Evolutionary conservation across 2,797 vertebrate genomes (phyloP).

Genomic region (Choloepus didactylus): DNA sequence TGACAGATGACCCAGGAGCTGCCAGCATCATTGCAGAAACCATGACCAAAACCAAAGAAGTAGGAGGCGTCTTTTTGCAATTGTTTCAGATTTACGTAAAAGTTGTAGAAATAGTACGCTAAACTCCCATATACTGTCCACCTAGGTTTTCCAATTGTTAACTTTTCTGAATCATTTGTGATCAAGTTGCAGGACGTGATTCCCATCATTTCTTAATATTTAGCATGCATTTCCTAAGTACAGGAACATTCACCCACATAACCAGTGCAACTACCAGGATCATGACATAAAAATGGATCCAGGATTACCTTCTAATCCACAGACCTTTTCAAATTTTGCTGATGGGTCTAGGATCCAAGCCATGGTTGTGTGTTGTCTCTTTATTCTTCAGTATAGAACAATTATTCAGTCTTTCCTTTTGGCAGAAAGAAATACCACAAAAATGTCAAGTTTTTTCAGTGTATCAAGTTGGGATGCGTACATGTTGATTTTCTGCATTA

Average conservation of each 20-base stretch:
- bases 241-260: background rate
- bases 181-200: background rate
- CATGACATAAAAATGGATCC: background rate
- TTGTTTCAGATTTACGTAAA: background rate
- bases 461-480: background rate
- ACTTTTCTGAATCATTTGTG: background rate
- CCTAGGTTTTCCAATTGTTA: background rate
- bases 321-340: background rate
- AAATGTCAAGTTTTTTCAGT: background rate
- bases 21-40: conserved; percentile 99
- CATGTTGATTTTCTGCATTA: background rate
- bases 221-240: background rate
- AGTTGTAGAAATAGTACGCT: background rate
- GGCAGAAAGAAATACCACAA: background rate
- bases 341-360: background rate
- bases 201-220: background rate
- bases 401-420: background rate
- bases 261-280: background rate
- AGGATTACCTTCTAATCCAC: background rate
- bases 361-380: background rate
- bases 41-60: conserved; percentile 99
- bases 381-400: background rate
- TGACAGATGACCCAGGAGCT: conserved; percentile 98
- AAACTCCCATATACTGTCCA: accelerated
- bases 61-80: conserved; percentile 75